Percentiles rank a stretch among this genome's conserved stretches.
Conservation (phyloP, 2,797 vertebrate genomes). For the Propithecus deckenii region DNA sequence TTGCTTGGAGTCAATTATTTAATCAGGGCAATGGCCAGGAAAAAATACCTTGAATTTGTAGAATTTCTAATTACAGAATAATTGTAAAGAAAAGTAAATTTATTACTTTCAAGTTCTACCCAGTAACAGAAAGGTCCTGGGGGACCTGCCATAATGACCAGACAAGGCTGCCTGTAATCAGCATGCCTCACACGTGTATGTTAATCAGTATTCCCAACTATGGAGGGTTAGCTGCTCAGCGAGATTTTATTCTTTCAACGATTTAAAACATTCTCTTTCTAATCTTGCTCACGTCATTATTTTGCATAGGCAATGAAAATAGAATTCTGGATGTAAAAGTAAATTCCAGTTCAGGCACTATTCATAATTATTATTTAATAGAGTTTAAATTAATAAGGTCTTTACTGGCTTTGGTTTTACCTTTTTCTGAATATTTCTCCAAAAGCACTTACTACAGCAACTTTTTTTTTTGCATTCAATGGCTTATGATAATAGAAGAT, state of each 20-base stretch:
- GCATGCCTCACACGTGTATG: not conserved
- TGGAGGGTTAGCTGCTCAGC: not conserved
- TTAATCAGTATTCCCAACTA: not conserved
- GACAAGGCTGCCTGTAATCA: constrained; percentile 41
- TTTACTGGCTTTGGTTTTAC: not conserved
- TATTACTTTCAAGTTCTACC: constrained; percentile 26
- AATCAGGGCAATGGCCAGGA: not conserved
- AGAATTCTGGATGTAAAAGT: constrained; percentile 18
- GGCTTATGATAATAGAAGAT: not conserved
- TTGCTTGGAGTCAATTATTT: not conserved
- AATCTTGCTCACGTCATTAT: not conserved
- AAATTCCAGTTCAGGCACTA: constrained; percentile 22
- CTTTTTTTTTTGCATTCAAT: not conserved
- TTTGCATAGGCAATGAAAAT: constrained; percentile 38
- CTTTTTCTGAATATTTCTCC: constrained; percentile 12
- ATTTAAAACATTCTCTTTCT: constrained; percentile 43
- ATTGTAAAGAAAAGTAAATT: constrained; percentile 43
- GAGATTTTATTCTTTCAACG: constrained; percentile 31
- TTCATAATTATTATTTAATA: not conserved
- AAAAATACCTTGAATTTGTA: constrained; percentile 35
- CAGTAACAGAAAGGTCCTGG: not conserved
- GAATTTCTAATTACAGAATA: constrained; percentile 40
- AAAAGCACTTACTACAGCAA: not conserved
- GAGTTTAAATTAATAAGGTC: constrained; percentile 18
- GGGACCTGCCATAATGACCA: constrained; percentile 16